phyloP scores from a whole-genome alignment of 2,888 invertebrate species.

The Lycocerus yunnanus region DNA sequence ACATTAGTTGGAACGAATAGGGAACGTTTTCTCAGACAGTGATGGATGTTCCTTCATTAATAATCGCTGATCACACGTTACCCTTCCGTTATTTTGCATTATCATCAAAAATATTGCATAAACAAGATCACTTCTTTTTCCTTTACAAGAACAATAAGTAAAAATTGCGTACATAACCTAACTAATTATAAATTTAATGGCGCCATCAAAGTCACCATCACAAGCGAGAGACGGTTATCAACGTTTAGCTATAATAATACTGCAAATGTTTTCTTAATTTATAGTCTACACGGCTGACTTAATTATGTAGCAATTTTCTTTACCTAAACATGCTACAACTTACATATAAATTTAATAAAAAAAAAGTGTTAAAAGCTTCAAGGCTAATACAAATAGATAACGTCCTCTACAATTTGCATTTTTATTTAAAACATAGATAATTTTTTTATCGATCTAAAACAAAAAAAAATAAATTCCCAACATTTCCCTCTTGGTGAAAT shows the following conservation, averaged over 20 bases:
- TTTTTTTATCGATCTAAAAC: not conserved
- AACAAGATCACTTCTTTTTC: not conserved
- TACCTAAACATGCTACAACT: not conserved
- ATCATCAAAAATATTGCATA: not conserved
- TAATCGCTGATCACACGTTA: slow-evolving; percentile 15
- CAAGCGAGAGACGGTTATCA: slow-evolving; percentile 7
- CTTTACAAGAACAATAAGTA: not conserved
- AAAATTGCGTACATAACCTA: not conserved
- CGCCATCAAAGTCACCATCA: slow-evolving; percentile 13
- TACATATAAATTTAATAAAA: not conserved
- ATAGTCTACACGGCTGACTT: not conserved
- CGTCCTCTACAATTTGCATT: not conserved
- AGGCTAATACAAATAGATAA: not conserved
- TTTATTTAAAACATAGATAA: not conserved
- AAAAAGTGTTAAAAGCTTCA: not conserved
- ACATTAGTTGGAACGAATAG: slow-evolving; percentile 40
- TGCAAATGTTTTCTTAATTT: slow-evolving; percentile 6
- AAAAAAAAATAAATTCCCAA: slow-evolving; percentile 17
- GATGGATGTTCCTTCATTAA: slow-evolving; percentile 47
- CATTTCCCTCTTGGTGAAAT: slow-evolving; percentile 35
- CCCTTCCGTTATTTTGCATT: slow-evolving; percentile 22
- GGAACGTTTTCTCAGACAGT: slow-evolving; percentile 38
- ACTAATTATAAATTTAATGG: slow-evolving; percentile 5
- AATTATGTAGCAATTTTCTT: slow-evolving; percentile 5
- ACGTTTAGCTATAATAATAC: slow-evolving; percentile 13